Conservation (phyloP, 2,888 invertebrate species). For the Cetonia aurata region DNA sequence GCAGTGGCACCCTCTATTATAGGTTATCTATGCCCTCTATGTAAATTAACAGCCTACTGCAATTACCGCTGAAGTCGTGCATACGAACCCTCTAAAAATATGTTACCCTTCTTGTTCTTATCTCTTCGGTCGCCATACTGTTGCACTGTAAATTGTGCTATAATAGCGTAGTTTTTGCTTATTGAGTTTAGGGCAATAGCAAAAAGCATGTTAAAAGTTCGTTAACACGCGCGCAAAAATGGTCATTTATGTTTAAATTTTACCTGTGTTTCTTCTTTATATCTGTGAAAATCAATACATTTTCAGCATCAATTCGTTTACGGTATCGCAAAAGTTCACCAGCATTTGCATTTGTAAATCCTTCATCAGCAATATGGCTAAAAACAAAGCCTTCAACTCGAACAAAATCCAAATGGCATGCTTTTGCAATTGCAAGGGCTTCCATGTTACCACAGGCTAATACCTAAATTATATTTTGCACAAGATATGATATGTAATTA, state of each 20-base stretch:
- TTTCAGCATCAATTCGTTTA: slow-evolving; percentile 74
- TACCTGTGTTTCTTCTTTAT: slow-evolving; percentile 89
- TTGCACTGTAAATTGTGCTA: no score
- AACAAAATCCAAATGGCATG: slow-evolving; percentile 78
- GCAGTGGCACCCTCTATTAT: no score
- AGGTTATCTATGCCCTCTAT: no score
- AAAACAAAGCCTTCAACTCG: slow-evolving; percentile 85
- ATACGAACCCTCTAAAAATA: no score
- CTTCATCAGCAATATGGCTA: slow-evolving; percentile 85
- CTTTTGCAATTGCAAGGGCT: slow-evolving; percentile 81
- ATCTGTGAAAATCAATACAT: slow-evolving; percentile 80
- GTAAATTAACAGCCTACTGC: no score
- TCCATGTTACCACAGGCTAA: slow-evolving; percentile 82
- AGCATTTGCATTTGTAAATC: slow-evolving; percentile 81
- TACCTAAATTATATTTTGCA: slow-evolving; percentile 65
- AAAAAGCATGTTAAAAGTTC: no score
- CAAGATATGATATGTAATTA: neutral
- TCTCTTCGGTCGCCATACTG: no score
- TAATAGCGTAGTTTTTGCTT: no score
- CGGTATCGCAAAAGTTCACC: slow-evolving; percentile 80
- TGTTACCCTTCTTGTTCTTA: no score
- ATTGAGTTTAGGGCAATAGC: no score
- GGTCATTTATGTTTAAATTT: neutral
- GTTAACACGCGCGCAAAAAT: neutral
- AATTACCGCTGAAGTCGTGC: no score